phyloP scores from a whole-genome alignment of 2,888 invertebrate species.

The Tenthredo livida region DNA sequence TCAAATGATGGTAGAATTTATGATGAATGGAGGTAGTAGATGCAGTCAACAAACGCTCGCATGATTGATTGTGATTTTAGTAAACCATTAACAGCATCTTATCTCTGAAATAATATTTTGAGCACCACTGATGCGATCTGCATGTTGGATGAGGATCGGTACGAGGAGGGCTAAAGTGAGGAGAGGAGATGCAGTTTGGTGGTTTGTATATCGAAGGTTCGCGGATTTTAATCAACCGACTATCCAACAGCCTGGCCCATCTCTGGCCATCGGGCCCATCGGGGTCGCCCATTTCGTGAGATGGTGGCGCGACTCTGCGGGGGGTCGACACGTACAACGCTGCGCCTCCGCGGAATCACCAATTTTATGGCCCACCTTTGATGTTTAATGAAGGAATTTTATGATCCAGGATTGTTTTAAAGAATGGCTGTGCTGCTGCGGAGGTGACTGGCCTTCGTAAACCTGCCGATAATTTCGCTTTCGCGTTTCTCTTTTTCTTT shows the following conservation, averaged over 20 bases:
- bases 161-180: slow-evolving; percentile 49
- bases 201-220: slow-evolving; percentile 73
- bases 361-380: slow-evolving; percentile 77
- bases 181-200: slow-evolving; percentile 70
- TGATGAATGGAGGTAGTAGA: background rate
- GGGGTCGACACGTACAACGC: slow-evolving; percentile 76
- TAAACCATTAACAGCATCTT: background rate
- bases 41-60: background rate
- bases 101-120: background rate
- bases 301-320: slow-evolving; percentile 76
- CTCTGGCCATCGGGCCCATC: slow-evolving; percentile 63
- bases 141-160: slow-evolving; percentile 32
- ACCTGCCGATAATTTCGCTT: slow-evolving; percentile 71
- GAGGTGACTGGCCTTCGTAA: slow-evolving; percentile 61
- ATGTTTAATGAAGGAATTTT: slow-evolving; percentile 77
- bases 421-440: slow-evolving; percentile 66
- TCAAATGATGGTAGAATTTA: background rate
- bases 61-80: background rate
- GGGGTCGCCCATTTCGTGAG: slow-evolving; percentile 72
- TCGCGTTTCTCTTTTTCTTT: slow-evolving; percentile 56
- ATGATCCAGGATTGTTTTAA: slow-evolving; percentile 76
- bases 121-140: slow-evolving; percentile 37
- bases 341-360: slow-evolving; percentile 71
- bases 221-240: slow-evolving; percentile 77
- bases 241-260: slow-evolving; percentile 64